These are phyloP conservation scores for Styela plicata DNA, from an alignment of 23 tunicate species.

Conservation along the genomic window DNA sequence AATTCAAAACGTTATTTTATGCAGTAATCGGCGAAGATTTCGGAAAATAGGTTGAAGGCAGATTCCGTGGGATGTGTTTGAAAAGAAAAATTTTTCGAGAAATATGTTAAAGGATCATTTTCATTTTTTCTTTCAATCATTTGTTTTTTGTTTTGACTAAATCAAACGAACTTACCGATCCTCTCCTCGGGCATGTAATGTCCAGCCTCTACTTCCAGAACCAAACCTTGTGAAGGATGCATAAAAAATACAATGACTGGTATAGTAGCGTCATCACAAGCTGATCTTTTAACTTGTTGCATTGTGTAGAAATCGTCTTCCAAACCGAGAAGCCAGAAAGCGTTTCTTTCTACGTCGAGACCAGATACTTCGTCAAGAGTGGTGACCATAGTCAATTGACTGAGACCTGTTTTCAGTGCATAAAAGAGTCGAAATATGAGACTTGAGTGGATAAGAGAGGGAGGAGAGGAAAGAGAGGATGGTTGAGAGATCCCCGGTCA, in stretches of 20 bases:
- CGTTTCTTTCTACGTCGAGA: constrained; percentile 64
- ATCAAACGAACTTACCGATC: constrained; percentile 78
- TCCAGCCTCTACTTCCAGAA: constrained; percentile 74
- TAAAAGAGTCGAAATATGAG: no score
- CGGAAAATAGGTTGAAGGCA: no score
- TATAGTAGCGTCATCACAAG: constrained; percentile 78
- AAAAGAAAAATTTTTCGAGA: no score
- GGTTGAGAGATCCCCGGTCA: no score
- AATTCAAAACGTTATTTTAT: no score
- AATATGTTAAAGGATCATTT: no score
- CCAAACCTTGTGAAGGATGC: constrained; percentile 80
- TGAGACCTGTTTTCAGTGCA: constrained; percentile 53
- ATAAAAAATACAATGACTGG: constrained; percentile 89
- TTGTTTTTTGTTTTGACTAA: no score
- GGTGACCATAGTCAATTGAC: constrained; percentile 69
- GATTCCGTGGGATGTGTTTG: no score
- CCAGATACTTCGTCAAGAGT: constrained; percentile 58
- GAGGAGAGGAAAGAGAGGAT: no score
- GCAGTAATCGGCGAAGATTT: no score
- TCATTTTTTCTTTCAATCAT: no score
- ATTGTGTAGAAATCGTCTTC: constrained; percentile 97
- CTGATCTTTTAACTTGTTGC: constrained; percentile 83
- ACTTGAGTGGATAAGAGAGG: no score
- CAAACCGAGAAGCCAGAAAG: constrained; percentile 93
- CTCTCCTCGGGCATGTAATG: constrained; percentile 94